Evolutionary conservation across 1,140 invertebrate genomes (phyloP).

Genomic region (Neodiprion fabricii): DNA sequence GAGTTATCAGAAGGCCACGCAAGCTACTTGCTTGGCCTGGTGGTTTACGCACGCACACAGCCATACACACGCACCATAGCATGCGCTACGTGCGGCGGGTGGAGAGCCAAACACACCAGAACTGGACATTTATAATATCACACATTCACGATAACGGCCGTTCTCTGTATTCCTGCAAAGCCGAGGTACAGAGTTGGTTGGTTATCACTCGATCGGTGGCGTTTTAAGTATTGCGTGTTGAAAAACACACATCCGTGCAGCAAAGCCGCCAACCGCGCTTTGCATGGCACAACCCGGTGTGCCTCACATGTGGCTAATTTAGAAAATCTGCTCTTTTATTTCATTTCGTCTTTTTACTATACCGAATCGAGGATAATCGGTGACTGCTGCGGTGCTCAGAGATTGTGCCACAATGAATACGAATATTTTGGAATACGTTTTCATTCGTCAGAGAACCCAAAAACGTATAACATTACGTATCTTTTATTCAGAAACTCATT

Average conservation of each 20-base stretch:
- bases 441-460: no score
- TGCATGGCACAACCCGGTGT: not conserved
- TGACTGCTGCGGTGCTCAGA: no score
- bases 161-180: conserved; percentile 7
- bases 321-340: not conserved
- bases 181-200: not conserved
- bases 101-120: not conserved
- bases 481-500: no score
- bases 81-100: not conserved
- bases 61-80: not conserved
- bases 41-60: not conserved
- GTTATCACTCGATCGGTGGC: not conserved
- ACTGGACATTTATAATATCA: conserved; percentile 4
- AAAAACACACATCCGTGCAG: not conserved
- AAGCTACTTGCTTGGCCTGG: not conserved
- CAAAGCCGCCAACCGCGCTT: not conserved
- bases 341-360: no score
- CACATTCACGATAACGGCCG: conserved; percentile 6
- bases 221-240: conserved; percentile 7
- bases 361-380: no score
- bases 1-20: conserved; percentile 11
- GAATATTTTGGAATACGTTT: no score
- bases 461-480: no score
- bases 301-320: not conserved
- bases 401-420: no score